Conservation (phyloP, 2,797 vertebrate genomes). For the Melanotaenia nigrans region DNA sequence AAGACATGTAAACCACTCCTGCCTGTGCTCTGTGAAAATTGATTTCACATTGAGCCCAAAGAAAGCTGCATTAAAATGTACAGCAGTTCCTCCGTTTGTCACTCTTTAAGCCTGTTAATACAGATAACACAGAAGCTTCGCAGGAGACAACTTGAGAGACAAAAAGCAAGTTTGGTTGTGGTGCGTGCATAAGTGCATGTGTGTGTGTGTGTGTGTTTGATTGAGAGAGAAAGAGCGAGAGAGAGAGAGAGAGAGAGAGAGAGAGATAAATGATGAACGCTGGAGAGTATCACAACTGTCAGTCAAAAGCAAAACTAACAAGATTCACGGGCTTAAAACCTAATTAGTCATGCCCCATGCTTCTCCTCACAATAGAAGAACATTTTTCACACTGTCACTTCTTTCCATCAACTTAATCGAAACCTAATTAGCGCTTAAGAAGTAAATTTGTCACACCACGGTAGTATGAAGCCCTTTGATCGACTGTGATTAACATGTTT, state of each 20-base stretch:
- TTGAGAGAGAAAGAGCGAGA: too few relatives aligned
- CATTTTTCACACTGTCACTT: conserved; percentile 69
- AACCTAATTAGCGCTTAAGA: conserved; percentile 73
- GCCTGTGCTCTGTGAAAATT: not conserved
- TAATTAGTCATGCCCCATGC: conserved; percentile 64
- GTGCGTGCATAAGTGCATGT: not conserved
- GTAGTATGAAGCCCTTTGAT: conserved; percentile 55
- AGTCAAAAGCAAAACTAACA: conserved; percentile 34
- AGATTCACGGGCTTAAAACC: conserved; percentile 53
- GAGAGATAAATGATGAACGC: conserved; percentile 39
- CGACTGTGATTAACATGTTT: conserved; percentile 58
- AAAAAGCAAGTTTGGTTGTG: conserved; percentile 7
- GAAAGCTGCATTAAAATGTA: conserved; percentile 11
- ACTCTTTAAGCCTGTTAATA: conserved; percentile 3
- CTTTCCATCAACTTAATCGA: conserved; percentile 71
- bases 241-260: too few relatives aligned
- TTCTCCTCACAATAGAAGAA: conserved; percentile 52
- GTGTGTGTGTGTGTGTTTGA: too few relatives aligned
- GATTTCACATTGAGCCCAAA: conserved; percentile 1
- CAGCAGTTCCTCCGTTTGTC: conserved; percentile 14
- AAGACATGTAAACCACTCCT: not conserved
- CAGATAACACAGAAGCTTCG: conserved; percentile 11
- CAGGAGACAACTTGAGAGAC: conserved; percentile 8
- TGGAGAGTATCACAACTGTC: conserved; percentile 54
- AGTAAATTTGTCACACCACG: conserved; percentile 74